Conservation (phyloP, 2,888 invertebrate genomes). For the Diploptera punctata region DNA sequence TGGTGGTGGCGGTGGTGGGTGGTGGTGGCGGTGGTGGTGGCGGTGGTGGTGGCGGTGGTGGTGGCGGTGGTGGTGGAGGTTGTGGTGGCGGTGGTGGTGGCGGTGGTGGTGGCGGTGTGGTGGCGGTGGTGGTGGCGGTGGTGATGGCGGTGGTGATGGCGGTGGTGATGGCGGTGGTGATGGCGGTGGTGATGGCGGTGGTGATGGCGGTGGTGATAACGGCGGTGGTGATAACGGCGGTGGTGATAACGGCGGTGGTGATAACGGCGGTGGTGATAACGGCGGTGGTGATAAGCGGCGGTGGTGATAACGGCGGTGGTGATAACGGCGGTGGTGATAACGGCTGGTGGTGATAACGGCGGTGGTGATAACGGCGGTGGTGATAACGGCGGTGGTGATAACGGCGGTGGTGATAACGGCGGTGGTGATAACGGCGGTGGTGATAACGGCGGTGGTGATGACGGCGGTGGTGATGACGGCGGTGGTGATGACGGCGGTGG, state of each 20-base stretch:
- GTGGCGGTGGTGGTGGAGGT: too few relatives aligned
- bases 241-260: not conserved
- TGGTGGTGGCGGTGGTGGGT: too few relatives aligned
- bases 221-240: not conserved
- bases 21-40: too few relatives aligned
- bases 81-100: too few relatives aligned
- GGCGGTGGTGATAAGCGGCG: not conserved
- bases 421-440: too few relatives aligned
- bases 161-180: not conserved
- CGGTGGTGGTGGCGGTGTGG: not conserved
- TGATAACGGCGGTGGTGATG: too few relatives aligned
- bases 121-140: not conserved
- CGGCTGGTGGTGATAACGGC: not conserved
- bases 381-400: not conserved
- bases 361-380: not conserved
- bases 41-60: not conserved
- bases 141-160: not conserved
- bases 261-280: too few relatives aligned
- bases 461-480: too few relatives aligned
- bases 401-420: not conserved
- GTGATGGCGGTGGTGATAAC: too few relatives aligned
- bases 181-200: too few relatives aligned
- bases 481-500: too few relatives aligned
- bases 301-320: not conserved
- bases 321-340: not conserved